A percentile compares a stretch with the other conserved stretches of the same genome.
Conservation (phyloP, 2,797 vertebrate genomes). For the Leptatherina wallacei region DNA sequence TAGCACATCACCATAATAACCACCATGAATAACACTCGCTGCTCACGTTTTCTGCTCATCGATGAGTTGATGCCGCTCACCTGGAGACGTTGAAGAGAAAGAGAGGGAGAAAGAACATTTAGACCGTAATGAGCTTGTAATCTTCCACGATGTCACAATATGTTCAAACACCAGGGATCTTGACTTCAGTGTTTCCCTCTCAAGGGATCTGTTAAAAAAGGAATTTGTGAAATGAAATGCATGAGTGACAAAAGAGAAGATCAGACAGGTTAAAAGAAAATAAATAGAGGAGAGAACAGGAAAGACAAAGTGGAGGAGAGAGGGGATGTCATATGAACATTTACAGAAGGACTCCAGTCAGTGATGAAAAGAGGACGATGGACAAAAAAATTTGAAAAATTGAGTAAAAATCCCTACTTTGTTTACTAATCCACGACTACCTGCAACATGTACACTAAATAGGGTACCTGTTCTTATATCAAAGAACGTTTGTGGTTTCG, state of each 20-base stretch:
- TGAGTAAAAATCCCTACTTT: neutral
- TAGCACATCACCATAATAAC: conserved; percentile 87
- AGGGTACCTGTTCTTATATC: neutral
- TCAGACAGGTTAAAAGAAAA: conserved; percentile 6
- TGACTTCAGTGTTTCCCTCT: neutral
- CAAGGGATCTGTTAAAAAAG: neutral
- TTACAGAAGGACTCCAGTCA: neutral
- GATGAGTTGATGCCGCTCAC: conserved; percentile 77
- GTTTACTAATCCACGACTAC: neutral
- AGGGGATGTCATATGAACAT: neutral
- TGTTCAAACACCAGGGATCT: conserved; percentile 16
- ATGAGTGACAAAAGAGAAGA: conserved; percentile 16
- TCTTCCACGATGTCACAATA: conserved; percentile 7
- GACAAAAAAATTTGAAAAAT: neutral
- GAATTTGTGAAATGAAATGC: conserved; percentile 12
- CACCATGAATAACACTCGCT: conserved; percentile 84
- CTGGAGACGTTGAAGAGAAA: conserved; percentile 53
- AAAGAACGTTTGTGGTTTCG: neutral
- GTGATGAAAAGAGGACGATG: neutral
- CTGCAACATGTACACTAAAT: neutral
- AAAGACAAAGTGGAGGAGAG: neutral
- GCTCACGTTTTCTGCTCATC: conserved; percentile 76
- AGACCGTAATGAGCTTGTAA: neutral
- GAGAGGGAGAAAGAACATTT: neutral
- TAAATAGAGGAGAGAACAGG: conserved; percentile 8